Conservation (phyloP, 2,113 vertebrate species). For the Corythoichthys haematopterus region DNA sequence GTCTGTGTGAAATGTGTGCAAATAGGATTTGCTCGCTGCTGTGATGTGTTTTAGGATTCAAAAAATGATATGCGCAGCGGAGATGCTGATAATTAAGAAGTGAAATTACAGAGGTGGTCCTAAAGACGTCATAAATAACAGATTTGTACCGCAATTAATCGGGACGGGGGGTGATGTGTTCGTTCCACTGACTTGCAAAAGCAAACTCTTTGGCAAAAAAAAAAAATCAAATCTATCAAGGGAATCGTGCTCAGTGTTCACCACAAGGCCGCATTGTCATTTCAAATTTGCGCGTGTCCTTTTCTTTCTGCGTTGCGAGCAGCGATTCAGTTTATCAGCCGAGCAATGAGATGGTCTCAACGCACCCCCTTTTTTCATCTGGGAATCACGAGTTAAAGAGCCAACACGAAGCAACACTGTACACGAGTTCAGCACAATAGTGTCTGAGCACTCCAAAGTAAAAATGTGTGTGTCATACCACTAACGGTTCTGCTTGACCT, state of each 20-base stretch:
- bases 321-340: conserved; percentile 43
- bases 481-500: conserved; percentile 28
- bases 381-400: conserved; percentile 61
- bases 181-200: conserved; percentile 62
- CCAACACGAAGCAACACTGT: conserved; percentile 61
- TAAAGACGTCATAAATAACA: conserved; percentile 56
- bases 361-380: conserved; percentile 25
- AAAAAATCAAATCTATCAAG: conserved; percentile 53
- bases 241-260: conserved; percentile 48
- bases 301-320: conserved; percentile 43
- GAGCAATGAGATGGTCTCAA: conserved; percentile 31
- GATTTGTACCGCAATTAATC: conserved; percentile 66
- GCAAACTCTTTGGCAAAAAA: conserved; percentile 69
- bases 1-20: conserved; percentile 53
- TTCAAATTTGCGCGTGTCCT: conserved; percentile 27
- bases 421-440: conserved; percentile 63
- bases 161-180: conserved; percentile 22
- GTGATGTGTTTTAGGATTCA: conserved; percentile 41
- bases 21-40: conserved; percentile 50
- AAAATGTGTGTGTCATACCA: conserved; percentile 41
- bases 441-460: conserved; percentile 40
- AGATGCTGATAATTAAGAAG: conserved; percentile 52
- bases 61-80: conserved; percentile 61
- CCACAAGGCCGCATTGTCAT: not conserved
- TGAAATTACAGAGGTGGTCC: conserved; percentile 60